A percentile compares a stretch with the other conserved stretches of the same genome.
Evolutionary conservation across 1,140 invertebrate species (phyloP).

Genomic region (Drosophila albomicans): DNA sequence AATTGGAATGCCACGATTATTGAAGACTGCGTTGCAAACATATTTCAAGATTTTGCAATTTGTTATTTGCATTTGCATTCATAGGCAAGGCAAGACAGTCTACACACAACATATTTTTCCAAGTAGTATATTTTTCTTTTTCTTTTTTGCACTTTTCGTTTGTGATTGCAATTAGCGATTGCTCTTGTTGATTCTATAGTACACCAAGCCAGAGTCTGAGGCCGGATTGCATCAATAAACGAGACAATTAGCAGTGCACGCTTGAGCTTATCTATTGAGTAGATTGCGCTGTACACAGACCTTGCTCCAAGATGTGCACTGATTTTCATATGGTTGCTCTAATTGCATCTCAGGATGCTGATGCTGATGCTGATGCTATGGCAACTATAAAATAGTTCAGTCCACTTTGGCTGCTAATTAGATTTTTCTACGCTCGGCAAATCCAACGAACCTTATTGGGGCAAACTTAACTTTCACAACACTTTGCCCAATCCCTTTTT

Average conservation of each 20-base stretch:
- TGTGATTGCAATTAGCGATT: constrained; percentile 45
- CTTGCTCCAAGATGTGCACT: constrained; percentile 1
- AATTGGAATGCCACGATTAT: too few relatives aligned
- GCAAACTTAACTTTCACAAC: constrained; percentile 24
- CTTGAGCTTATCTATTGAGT: constrained; percentile 23
- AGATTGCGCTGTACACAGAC: constrained; percentile 16
- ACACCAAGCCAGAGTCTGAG: background rate
- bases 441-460: constrained; percentile 64
- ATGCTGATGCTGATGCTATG: constrained; percentile 22
- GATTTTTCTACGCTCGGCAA: constrained; percentile 47
- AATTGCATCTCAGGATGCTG: too few relatives aligned
- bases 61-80: too few relatives aligned
- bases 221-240: constrained; percentile 46
- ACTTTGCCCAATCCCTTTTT: constrained; percentile 1
- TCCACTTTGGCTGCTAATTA: constrained; percentile 55
- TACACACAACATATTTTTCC: too few relatives aligned
- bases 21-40: too few relatives aligned
- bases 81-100: too few relatives aligned
- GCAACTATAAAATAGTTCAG: background rate
- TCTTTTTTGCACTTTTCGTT: constrained; percentile 14
- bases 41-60: too few relatives aligned
- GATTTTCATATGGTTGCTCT: constrained; percentile 34
- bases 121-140: too few relatives aligned
- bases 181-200: background rate
- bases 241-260: constrained; percentile 37